These are phyloP conservation scores for Copidosoma floridanum DNA, from an alignment of 1,140 invertebrate species.

Conservation along the genomic window DNA sequence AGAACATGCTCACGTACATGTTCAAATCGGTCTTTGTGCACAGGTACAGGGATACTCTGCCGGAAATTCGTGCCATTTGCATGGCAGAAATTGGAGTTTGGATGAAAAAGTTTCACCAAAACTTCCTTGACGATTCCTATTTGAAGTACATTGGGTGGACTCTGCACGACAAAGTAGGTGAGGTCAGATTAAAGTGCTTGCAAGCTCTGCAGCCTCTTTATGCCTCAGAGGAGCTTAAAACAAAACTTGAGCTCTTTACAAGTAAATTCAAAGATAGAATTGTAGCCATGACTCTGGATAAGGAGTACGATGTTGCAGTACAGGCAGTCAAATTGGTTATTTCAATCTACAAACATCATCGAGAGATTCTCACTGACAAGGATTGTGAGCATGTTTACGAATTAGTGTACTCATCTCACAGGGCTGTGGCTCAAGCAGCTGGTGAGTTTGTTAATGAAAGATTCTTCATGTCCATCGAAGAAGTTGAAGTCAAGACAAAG, in stretches of 20 bases:
- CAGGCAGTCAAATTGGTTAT: slow-evolving; percentile 95
- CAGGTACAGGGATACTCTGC: slow-evolving; percentile 93
- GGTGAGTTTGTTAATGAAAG: slow-evolving; percentile 98
- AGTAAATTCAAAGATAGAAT: slow-evolving; percentile 99
- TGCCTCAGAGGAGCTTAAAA: slow-evolving; percentile 91
- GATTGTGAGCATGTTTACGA: slow-evolving; percentile 99
- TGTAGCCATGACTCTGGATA: slow-evolving; percentile 98
- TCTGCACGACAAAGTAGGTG: slow-evolving; percentile 91
- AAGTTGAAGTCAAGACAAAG: slow-evolving; percentile 74
- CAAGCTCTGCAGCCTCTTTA: slow-evolving; percentile 94
- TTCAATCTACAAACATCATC: slow-evolving; percentile 91
- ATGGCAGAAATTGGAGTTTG: slow-evolving; percentile 99
- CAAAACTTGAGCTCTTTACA: slow-evolving; percentile 95
- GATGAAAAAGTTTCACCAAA: slow-evolving; percentile 99
- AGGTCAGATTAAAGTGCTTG: slow-evolving; percentile 75
- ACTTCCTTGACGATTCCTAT: slow-evolving; percentile 97
- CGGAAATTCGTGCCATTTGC: slow-evolving; percentile 96
- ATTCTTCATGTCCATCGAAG: slow-evolving; percentile 80
- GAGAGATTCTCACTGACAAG: slow-evolving; percentile 93
- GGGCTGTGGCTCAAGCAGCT: slow-evolving; percentile 92
- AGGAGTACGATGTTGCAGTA: slow-evolving; percentile 97
- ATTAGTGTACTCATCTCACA: slow-evolving; percentile 95
- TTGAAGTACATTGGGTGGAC: slow-evolving; percentile 99
- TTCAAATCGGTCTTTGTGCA: slow-evolving; percentile 99
- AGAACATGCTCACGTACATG: slow-evolving; percentile 98